Conservation (phyloP, 23 tunicate species). For the Halocynthia roretzi region DNA sequence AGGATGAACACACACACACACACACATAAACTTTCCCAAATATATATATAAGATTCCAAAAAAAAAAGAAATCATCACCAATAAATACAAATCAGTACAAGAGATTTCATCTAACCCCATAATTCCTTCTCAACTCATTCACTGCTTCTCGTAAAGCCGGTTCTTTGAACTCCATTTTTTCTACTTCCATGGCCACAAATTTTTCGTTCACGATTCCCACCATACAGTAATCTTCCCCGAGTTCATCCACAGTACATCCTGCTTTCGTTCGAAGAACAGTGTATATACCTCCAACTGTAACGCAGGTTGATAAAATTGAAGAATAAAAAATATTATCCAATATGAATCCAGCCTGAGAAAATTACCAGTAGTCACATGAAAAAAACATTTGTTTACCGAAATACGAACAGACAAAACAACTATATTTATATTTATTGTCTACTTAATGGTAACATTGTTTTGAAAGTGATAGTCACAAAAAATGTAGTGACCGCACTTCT, state of each 20-base stretch:
- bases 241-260: slow-evolving; percentile 63
- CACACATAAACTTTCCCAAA: no score
- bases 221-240: slow-evolving; percentile 89
- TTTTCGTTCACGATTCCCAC: slow-evolving; percentile 82
- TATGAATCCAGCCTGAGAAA: background rate
- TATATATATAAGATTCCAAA: no score
- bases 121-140: slow-evolving; percentile 50
- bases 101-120: slow-evolving; percentile 35
- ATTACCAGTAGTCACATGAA: no score
- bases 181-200: slow-evolving; percentile 96
- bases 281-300: slow-evolving; percentile 96
- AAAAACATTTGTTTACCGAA: no score
- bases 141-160: slow-evolving; percentile 66
- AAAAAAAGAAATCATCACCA: no score
- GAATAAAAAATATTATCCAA: background rate
- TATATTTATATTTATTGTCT: no score
- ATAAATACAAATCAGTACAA: no score
- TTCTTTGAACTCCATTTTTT: slow-evolving; percentile 69
- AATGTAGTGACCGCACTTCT: no score
- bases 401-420: no score
- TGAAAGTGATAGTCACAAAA: background rate
- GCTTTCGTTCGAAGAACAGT: slow-evolving; percentile 97
- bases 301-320: background rate
- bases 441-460: background rate
- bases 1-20: no score